Conservation (phyloP, 2,888 invertebrate genomes). For the Mesorhabditis sp. region DNA sequence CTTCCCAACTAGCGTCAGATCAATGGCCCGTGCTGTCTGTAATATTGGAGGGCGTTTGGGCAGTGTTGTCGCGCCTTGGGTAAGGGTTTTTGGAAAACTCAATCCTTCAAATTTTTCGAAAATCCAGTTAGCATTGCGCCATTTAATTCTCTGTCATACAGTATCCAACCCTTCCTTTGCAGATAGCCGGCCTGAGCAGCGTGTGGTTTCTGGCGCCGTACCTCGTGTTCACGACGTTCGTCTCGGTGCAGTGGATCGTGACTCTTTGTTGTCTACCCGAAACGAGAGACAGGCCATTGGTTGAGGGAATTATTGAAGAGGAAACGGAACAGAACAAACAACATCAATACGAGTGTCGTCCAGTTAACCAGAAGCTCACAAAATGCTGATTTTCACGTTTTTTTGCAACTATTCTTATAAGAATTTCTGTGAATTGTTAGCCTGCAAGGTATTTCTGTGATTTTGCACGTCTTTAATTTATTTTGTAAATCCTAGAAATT, state of each 20-base stretch:
- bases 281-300: constrained; percentile 24
- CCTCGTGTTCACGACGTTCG: constrained; percentile 37
- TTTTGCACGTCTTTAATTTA: too few relatives aligned
- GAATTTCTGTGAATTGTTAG: too few relatives aligned
- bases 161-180: constrained; percentile 9
- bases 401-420: not conserved
- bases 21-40: constrained; percentile 51
- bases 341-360: too few relatives aligned
- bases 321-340: not conserved
- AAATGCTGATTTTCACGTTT: not conserved
- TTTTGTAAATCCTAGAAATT: too few relatives aligned
- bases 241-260: constrained; percentile 39
- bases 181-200: constrained; percentile 37
- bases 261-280: constrained; percentile 31
- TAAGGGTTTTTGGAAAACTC: constrained; percentile 13
- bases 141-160: not conserved
- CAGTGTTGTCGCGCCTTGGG: constrained; percentile 44
- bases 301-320: constrained; percentile 18
- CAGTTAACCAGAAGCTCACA: not conserved
- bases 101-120: not conserved
- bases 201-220: constrained; percentile 28
- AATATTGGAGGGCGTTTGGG: constrained; percentile 46
- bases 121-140: too few relatives aligned
- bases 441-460: too few relatives aligned
- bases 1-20: constrained; percentile 44